Evolutionary conservation across 2,113 vertebrate species (phyloP).

Genomic region (Sprattus sprattus): DNA sequence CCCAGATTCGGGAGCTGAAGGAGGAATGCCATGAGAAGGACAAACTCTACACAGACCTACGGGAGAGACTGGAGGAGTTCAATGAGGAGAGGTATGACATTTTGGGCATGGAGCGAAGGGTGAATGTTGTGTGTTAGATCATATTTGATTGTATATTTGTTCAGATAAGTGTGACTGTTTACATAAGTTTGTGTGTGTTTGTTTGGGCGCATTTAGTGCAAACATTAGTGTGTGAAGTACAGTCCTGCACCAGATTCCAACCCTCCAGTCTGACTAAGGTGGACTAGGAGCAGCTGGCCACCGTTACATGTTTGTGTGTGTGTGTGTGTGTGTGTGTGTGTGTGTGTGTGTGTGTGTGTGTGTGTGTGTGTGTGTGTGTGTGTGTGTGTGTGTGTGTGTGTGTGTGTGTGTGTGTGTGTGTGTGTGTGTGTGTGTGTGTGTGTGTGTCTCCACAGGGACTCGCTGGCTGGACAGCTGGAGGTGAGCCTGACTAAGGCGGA

Average conservation of each 20-base stretch:
- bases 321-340: not conserved
- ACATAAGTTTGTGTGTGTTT: not conserved
- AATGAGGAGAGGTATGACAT: conserved; percentile 84
- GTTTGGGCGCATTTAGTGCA: not conserved
- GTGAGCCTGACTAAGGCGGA: conserved; percentile 91
- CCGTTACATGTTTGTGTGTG: not conserved
- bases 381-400: not conserved
- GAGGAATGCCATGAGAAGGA: conserved; percentile 88
- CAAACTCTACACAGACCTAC: conserved; percentile 82
- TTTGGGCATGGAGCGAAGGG: too few species aligned
- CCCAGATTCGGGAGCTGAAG: conserved; percentile 90
- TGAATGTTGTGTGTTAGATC: not conserved
- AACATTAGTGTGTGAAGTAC: too few species aligned
- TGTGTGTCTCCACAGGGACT: conserved; percentile 76
- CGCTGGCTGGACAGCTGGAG: conserved; percentile 87
- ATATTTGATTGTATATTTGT: not conserved
- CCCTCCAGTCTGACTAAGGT: too few species aligned
- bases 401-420: not conserved
- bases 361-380: not conserved
- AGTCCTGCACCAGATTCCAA: too few species aligned
- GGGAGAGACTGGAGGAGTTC: conserved; percentile 84
- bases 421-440: not conserved
- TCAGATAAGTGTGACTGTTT: not conserved
- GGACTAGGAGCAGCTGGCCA: too few species aligned
- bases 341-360: not conserved